Evolutionary conservation across 2,797 vertebrate genomes (phyloP), one percentile per base, ranked within the genome.

Genomic region (Mus minutoides): DNA sequence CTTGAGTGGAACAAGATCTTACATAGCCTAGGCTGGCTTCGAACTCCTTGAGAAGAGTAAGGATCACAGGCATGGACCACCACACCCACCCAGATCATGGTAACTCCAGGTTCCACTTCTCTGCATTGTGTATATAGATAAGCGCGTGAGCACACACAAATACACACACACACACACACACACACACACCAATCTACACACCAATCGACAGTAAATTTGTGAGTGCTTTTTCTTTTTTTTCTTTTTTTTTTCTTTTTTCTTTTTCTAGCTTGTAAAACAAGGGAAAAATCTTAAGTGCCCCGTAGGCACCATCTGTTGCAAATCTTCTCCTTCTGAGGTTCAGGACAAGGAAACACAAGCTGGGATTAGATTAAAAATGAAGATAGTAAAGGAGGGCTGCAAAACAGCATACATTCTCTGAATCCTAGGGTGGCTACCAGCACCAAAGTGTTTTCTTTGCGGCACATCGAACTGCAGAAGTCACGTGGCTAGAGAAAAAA

Each of bases 301-400:
- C 43, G 49, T 26, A 77, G 69, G 77, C 43, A 58, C 69, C 85
- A 86, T 88, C 79, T 93, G 90, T 88, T 52, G 64, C 64, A 95
- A 91, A 91, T 95, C 79, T 96, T 95, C 75, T 97, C 43, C 71
- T 90, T 67, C 58, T 67, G 69, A 49, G 29, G 92, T 91, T 82
- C 73, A 94, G 86, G 84, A 95, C 24, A 78, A 88, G 84, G 73
- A 90, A 96, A 89, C 64, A 37, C 85, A 87, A 91, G 54, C 75
- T 40, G 76, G 80, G 13, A 90, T 97, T 64, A 75, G 71, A 88
- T 71, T 43, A 76, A 88, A 97, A 97, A 46, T 43, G 84, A 90
- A 91, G 80, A 78, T 75, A 71, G 56, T 84, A 91, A 31, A 67
- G 49, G 49, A 87, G 67, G 88, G 64, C 34, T 94, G 16, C 77